phyloP scores from a whole-genome alignment of 2,888 invertebrate genomes.

The Spilosoma lubricipeda region DNA sequence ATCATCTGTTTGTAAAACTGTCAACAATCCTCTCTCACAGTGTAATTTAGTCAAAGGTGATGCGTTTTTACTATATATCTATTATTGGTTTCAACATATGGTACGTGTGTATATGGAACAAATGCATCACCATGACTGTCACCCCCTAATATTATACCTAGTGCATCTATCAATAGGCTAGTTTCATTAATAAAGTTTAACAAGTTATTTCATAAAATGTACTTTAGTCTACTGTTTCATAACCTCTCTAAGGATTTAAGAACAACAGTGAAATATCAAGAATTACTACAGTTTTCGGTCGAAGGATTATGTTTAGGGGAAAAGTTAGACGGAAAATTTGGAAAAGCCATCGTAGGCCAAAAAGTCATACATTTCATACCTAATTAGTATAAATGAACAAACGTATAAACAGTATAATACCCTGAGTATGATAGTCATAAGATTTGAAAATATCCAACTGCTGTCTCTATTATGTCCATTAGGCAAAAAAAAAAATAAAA shows the following conservation, averaged over 20 bases:
- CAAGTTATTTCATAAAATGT: slow-evolving; percentile 62
- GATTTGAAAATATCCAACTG: slow-evolving; percentile 70
- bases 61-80: slow-evolving; percentile 53
- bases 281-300: slow-evolving; percentile 46
- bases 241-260: slow-evolving; percentile 67
- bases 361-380: slow-evolving; percentile 72
- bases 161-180: slow-evolving; percentile 76
- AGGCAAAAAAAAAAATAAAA: slow-evolving; percentile 74
- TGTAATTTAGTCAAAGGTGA: slow-evolving; percentile 39
- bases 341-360: slow-evolving; percentile 73
- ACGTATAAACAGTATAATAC: slow-evolving; percentile 74
- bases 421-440: slow-evolving; percentile 85
- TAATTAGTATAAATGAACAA: slow-evolving; percentile 67
- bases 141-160: slow-evolving; percentile 61
- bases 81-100: slow-evolving; percentile 10
- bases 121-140: slow-evolving; percentile 42
- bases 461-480: slow-evolving; percentile 62
- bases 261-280: slow-evolving; percentile 68
- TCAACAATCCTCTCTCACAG: slow-evolving; percentile 21
- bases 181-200: slow-evolving; percentile 72
- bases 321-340: slow-evolving; percentile 52
- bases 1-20: slow-evolving; percentile 30
- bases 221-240: slow-evolving; percentile 57
- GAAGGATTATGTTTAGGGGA: slow-evolving; percentile 52
- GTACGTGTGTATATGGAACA: slow-evolving; percentile 33